Conservation (phyloP, 2,113 vertebrate species). For the Merops nubicus region DNA sequence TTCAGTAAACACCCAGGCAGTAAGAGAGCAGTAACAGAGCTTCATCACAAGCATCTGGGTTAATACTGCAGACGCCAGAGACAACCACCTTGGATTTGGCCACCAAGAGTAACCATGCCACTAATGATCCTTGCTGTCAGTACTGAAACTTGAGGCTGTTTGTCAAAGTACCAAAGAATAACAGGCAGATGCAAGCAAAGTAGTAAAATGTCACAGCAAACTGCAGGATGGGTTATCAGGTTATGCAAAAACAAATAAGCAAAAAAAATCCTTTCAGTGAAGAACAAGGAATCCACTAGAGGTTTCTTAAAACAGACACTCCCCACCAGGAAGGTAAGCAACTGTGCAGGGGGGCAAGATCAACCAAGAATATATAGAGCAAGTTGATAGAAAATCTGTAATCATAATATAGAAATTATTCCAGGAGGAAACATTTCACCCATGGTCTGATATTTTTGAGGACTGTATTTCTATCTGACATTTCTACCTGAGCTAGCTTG, state of each 20-base stretch:
- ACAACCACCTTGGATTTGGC: neutral
- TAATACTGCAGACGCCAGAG: neutral
- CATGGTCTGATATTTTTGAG: neutral
- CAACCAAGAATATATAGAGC: neutral
- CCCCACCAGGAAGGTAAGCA: neutral
- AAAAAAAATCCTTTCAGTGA: neutral
- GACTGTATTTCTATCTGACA: neutral
- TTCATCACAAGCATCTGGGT: neutral
- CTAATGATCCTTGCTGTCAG: neutral
- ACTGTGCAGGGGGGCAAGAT: fast-evolving
- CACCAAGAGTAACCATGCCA: neutral
- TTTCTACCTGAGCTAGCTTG: neutral
- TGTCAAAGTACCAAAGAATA: neutral
- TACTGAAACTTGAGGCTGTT: neutral
- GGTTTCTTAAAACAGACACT: neutral
- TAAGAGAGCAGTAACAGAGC: neutral
- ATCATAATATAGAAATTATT: neutral
- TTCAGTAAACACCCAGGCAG: neutral
- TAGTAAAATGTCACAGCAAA: neutral
- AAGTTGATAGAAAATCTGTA: neutral
- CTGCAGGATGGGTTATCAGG: neutral
- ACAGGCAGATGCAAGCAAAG: neutral
- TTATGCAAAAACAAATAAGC: neutral
- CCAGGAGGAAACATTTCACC: neutral
- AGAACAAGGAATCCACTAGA: neutral